These are phyloP conservation scores for Camelus dromedarius DNA, from an alignment of 2,113 vertebrate species.

Conservation along the genomic window DNA sequence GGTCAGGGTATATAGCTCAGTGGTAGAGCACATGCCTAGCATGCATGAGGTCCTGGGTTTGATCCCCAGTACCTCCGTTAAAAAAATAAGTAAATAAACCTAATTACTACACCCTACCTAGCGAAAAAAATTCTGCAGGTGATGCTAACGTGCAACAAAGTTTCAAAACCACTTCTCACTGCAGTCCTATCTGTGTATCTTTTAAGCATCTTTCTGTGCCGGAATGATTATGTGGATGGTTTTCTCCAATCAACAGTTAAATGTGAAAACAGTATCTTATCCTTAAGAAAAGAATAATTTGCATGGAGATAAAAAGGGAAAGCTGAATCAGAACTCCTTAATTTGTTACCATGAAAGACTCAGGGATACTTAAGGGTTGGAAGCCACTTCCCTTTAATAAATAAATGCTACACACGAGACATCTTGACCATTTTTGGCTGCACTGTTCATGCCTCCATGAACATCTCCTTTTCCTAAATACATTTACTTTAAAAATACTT, in stretches of 20 bases:
- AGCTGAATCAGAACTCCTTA: not conserved
- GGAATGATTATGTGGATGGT: not conserved
- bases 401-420: not conserved
- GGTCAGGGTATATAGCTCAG: no score
- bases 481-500: not conserved
- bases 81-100: no score
- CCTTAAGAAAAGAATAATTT: not conserved
- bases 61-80: no score
- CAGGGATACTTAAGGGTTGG: not conserved
- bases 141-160: not conserved
- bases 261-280: not conserved
- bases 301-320: not conserved
- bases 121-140: not conserved
- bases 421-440: not conserved
- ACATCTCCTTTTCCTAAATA: not conserved
- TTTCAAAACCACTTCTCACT: not conserved
- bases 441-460: not conserved
- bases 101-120: no score
- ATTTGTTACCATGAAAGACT: not conserved
- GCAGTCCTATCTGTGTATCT: not conserved
- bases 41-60: no score
- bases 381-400: not conserved
- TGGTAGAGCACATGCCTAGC: no score
- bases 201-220: not conserved
- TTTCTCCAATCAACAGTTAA: not conserved